Evolutionary conservation across 2,113 vertebrate genomes (phyloP).

Genomic region (Mirounga angustirostris): DNA sequence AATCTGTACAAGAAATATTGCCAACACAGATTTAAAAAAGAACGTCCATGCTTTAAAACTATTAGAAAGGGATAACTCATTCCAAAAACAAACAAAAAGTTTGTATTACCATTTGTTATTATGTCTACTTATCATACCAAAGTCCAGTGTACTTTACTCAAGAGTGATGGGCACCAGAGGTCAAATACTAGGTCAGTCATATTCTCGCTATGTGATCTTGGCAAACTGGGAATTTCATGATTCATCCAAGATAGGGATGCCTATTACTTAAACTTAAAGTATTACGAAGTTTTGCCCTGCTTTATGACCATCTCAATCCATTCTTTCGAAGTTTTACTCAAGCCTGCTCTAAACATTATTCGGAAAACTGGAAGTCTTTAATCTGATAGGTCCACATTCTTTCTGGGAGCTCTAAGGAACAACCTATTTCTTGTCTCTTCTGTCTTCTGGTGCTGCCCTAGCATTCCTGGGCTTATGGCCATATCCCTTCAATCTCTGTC

Average conservation of each 20-base stretch:
- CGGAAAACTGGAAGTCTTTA: background rate
- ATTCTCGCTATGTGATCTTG: background rate
- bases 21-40: background rate
- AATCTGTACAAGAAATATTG: background rate
- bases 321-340: background rate
- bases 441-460: background rate
- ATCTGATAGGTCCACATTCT: background rate
- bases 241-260: background rate
- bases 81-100: background rate
- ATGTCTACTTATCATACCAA: background rate
- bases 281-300: background rate
- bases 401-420: background rate
- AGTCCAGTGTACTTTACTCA: background rate
- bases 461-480: rapidly evolving
- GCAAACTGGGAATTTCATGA: background rate
- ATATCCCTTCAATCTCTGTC: background rate
- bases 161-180: background rate
- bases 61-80: background rate
- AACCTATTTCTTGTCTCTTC: background rate
- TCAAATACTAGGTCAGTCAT: background rate
- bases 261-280: background rate
- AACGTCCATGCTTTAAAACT: background rate
- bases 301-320: background rate
- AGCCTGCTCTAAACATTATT: background rate
- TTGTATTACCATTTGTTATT: background rate